A percentile compares a stretch with the other conserved stretches of the same genome.
Conservation (phyloP, 2,113 vertebrate genomes). For the Myotis yumanensis region DNA sequence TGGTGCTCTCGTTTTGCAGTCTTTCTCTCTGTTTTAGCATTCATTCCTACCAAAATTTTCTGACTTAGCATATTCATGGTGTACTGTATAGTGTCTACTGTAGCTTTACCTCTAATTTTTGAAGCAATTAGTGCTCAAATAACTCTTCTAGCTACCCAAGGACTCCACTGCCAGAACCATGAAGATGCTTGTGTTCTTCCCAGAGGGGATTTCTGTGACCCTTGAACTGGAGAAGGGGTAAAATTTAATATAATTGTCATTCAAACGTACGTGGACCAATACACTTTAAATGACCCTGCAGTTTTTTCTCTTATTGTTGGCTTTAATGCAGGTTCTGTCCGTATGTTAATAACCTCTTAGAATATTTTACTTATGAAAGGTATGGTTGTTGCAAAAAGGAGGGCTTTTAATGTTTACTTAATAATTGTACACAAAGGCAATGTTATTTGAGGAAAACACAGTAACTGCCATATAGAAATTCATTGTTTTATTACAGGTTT, state of each 20-base stretch:
- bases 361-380: background rate
- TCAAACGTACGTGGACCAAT: background rate
- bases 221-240: background rate
- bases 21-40: background rate
- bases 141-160: background rate
- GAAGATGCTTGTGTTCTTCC: background rate
- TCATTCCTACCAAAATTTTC: background rate
- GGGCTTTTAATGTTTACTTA: background rate
- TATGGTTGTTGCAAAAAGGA: background rate
- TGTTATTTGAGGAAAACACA: background rate
- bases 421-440: background rate
- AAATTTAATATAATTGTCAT: slow-evolving; percentile 37
- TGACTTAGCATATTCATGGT: background rate
- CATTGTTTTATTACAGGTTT: background rate
- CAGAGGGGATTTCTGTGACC: background rate
- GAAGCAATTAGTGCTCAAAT: background rate
- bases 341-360: background rate
- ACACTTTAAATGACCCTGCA: background rate
- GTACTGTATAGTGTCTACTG: background rate
- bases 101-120: background rate
- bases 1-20: background rate
- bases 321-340: background rate
- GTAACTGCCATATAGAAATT: background rate
- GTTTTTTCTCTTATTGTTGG: background rate
- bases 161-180: background rate